A percentile compares a stretch with the other conserved stretches of the same genome.
phyloP scores from a whole-genome alignment of 2,888 invertebrate species.

The Conistra vaccinii region DNA sequence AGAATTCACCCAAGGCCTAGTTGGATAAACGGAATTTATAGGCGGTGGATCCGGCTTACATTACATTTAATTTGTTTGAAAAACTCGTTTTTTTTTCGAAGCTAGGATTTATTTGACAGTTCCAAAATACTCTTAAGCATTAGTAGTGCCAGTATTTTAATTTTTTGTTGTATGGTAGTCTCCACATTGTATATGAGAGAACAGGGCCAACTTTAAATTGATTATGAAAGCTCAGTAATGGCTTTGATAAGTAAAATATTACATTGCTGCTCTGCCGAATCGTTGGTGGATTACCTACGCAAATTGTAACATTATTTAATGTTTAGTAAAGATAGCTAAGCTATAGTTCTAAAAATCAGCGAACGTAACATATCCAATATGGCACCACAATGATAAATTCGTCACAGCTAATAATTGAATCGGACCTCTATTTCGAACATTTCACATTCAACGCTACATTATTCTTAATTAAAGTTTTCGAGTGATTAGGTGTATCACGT shows the following conservation, averaged over 20 bases:
- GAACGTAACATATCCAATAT: constrained; percentile 27
- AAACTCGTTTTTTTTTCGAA: too few species aligned
- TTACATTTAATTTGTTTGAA: too few species aligned
- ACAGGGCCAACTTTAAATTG: background rate
- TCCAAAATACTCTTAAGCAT: too few species aligned
- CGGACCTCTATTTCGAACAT: constrained; percentile 75
- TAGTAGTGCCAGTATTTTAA: too few species aligned
- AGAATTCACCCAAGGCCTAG: too few species aligned
- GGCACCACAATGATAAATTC: constrained; percentile 71
- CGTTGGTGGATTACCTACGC: background rate
- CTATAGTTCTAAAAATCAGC: constrained; percentile 18
- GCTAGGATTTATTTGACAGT: too few species aligned
- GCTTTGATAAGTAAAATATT: background rate
- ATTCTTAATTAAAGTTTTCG: constrained; percentile 83
- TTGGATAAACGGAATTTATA: too few species aligned
- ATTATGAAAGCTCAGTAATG: background rate
- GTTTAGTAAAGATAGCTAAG: background rate
- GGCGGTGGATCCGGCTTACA: too few species aligned
- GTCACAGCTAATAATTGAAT: constrained; percentile 74
- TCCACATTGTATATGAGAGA: too few species aligned
- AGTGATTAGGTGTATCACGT: constrained; percentile 81
- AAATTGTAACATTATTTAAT: background rate
- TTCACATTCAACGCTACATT: constrained; percentile 82
- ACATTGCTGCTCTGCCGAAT: background rate
- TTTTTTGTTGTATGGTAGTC: too few species aligned